Evolutionary conservation across 2,113 vertebrate genomes (phyloP).

Genomic region (Psittacula cyanocephala): DNA sequence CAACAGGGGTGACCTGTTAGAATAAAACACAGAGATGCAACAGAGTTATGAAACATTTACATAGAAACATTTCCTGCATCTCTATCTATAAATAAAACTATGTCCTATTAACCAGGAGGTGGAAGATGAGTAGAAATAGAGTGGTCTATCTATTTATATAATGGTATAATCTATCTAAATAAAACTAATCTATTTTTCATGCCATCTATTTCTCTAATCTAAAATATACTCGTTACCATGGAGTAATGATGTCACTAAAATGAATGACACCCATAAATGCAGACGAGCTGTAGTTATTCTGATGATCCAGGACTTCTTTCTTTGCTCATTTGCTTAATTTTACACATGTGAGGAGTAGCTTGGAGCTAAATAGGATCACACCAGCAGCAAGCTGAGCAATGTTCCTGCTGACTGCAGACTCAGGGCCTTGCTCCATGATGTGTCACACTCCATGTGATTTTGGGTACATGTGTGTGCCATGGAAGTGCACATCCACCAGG

Average conservation of each 20-base stretch:
- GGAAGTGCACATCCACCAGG: not conserved
- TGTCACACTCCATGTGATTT: not conserved
- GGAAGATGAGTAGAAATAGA: conserved; percentile 65
- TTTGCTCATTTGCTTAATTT: conserved; percentile 63
- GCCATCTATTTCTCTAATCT: conserved; percentile 66
- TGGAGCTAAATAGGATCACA: conserved; percentile 22
- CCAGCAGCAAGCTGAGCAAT: not conserved
- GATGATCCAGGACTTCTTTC: conserved; percentile 66
- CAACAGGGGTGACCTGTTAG: not conserved
- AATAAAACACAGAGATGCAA: not conserved
- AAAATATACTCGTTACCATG: conserved; percentile 65
- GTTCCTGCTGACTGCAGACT: not conserved
- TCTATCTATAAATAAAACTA: conserved; percentile 59
- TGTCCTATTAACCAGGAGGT: conserved; percentile 65
- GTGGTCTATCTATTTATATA: conserved; percentile 67
- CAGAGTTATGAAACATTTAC: conserved; percentile 58
- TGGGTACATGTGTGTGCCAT: not conserved
- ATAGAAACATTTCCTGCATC: conserved; percentile 30
- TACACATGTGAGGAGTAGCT: conserved; percentile 48
- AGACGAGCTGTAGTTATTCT: conserved; percentile 65
- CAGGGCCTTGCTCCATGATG: not conserved
- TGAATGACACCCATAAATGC: conserved; percentile 69
- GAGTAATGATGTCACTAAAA: conserved; percentile 70
- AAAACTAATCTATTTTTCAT: conserved; percentile 72
- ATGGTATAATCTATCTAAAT: conserved; percentile 67